These are phyloP conservation scores for Leucoraja erinaceus DNA, from an alignment of 2,113 vertebrate genomes.

Conservation along the genomic window DNA sequence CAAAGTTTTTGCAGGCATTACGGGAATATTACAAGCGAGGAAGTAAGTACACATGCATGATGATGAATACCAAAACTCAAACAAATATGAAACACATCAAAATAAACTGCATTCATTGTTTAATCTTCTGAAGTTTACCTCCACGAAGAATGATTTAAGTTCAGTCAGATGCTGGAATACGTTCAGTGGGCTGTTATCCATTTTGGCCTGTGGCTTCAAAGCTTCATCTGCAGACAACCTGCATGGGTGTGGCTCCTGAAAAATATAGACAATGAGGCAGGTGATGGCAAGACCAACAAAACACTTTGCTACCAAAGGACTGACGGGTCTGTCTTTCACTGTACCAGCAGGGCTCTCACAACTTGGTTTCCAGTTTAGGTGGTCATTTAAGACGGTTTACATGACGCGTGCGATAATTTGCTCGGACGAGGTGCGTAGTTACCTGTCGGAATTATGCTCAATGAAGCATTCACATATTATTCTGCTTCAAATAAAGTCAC, in stretches of 20 bases:
- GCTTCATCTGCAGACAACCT: conserved; percentile 84
- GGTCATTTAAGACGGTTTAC: too few relatives aligned
- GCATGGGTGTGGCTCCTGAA: conserved; percentile 84
- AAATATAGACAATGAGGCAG: conserved; percentile 40
- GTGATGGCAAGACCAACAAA: background rate
- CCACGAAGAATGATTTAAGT: conserved; percentile 93
- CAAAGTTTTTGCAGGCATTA: background rate
- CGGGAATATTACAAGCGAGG: background rate
- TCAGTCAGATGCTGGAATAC: conserved; percentile 84
- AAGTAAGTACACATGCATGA: conserved; percentile 8
- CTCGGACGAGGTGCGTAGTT: too few relatives aligned
- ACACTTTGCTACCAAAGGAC: background rate
- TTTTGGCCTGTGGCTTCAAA: conserved; percentile 71
- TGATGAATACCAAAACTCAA: background rate
- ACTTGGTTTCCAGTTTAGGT: too few relatives aligned
- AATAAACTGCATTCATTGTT: background rate
- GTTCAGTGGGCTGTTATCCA: conserved; percentile 72
- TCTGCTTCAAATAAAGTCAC: too few relatives aligned
- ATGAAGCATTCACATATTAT: too few relatives aligned
- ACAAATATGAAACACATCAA: background rate
- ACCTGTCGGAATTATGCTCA: too few relatives aligned
- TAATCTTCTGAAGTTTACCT: conserved; percentile 59
- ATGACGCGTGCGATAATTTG: too few relatives aligned
- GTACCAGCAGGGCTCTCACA: too few relatives aligned
- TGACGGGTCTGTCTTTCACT: background rate